Percentiles rank a stretch among this genome's conserved stretches.
These are phyloP conservation scores for Drosophila meridionalis DNA, from an alignment of 2,888 invertebrate species.

Conservation along the genomic window DNA sequence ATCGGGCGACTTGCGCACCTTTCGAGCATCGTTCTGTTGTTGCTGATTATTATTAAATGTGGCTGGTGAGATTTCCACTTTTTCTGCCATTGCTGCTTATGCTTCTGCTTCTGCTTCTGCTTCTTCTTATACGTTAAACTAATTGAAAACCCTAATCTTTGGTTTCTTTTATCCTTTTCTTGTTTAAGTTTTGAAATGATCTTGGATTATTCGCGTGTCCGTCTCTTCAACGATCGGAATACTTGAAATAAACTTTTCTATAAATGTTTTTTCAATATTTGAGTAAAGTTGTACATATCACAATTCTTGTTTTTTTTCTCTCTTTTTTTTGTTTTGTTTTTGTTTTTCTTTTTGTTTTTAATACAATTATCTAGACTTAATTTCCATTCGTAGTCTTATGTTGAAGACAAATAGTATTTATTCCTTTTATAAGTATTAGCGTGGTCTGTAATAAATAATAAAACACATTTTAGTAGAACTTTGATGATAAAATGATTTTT, in stretches of 20 bases:
- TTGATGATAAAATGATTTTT: too few relatives aligned
- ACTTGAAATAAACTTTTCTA: conserved; percentile 63
- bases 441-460: conserved; percentile 59
- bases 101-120: conserved; percentile 1
- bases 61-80: conserved; percentile 80
- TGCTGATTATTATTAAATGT: conserved; percentile 56
- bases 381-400: conserved; percentile 58
- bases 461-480: not conserved
- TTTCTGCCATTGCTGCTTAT: conserved; percentile 81
- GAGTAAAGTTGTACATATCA: conserved; percentile 81
- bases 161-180: conserved; percentile 38
- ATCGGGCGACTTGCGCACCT: conserved; percentile 83
- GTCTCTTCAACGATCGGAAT: conserved; percentile 30
- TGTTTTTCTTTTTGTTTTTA: conserved; percentile 40
- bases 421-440: conserved; percentile 48
- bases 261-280: conserved; percentile 72
- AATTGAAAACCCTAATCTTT: conserved; percentile 71
- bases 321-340: conserved; percentile 21
- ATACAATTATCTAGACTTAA: conserved; percentile 56
- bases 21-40: conserved; percentile 78
- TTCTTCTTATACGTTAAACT: conserved; percentile 47
- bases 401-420: conserved; percentile 55
- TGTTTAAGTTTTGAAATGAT: conserved; percentile 19
- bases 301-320: conserved; percentile 60
- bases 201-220: conserved; percentile 36